Conservation (phyloP, 1,140 invertebrate species). For the Euwallacea similis region DNA sequence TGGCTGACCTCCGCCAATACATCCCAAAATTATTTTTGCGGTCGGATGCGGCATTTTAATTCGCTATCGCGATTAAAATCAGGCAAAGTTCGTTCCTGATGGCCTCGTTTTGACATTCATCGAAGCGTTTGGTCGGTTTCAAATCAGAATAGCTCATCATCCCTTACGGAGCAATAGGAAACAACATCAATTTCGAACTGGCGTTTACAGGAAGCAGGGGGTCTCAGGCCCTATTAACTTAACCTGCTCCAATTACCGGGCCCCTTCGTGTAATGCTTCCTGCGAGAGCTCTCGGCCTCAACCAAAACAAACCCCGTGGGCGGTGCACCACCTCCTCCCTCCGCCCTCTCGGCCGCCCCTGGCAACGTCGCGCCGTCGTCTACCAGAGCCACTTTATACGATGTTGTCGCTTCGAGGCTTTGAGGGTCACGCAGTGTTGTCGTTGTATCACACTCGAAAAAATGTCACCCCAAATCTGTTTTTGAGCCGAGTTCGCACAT, state of each 20-base stretch:
- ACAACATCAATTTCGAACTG: no score
- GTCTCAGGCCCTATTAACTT: constrained; percentile 8
- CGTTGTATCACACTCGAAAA: background rate
- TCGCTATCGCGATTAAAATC: no score
- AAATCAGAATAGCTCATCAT: no score
- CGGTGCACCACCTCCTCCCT: constrained; percentile 3
- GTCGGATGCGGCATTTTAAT: no score
- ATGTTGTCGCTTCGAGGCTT: constrained; percentile 1
- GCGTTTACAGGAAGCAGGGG: constrained; percentile 2
- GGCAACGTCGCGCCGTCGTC: constrained; percentile 17
- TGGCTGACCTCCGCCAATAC: no score
- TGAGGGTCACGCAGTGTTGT: background rate
- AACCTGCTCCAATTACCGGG: constrained; percentile 8
- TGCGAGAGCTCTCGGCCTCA: background rate
- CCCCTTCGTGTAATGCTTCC: background rate
- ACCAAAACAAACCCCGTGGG: constrained; percentile 28
- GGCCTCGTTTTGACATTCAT: no score
- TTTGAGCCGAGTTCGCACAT: no score
- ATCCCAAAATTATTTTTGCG: no score
- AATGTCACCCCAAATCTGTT: no score
- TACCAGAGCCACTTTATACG: constrained; percentile 11
- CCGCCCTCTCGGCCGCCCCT: background rate
- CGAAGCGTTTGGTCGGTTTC: no score
- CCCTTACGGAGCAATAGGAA: no score
- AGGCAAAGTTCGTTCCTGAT: no score